Conservation (phyloP, 2,797 vertebrate species). For the Knipowitschia caucasica region DNA sequence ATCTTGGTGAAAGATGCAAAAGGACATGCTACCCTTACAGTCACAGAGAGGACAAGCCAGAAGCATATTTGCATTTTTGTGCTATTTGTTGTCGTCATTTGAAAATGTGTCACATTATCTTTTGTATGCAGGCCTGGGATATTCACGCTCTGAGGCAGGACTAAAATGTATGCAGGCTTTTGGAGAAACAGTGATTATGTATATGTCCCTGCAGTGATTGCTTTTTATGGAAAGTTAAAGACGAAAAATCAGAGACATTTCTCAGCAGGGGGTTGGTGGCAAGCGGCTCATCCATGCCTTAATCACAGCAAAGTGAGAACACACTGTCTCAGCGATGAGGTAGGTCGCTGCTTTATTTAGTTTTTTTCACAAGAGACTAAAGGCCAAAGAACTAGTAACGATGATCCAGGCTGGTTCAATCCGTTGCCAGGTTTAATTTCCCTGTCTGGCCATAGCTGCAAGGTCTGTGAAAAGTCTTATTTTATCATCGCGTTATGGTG, state of each 20-base stretch:
- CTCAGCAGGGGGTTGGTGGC: conserved; percentile 22
- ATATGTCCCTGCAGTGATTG: conserved; percentile 3
- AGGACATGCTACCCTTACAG: conserved; percentile 15
- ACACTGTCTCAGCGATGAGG: conserved; percentile 35
- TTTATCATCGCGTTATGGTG: conserved; percentile 6
- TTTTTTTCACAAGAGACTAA: conserved; percentile 56
- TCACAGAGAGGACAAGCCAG: not conserved
- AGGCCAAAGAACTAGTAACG: conserved; percentile 49
- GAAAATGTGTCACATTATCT: not conserved
- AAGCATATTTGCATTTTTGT: conserved; percentile 4
- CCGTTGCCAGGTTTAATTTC: conserved; percentile 47
- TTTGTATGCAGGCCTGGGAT: not conserved
- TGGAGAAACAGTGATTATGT: conserved; percentile 1
- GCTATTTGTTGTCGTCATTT: not conserved
- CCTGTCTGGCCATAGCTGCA: conserved; percentile 18
- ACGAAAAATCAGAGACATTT: conserved; percentile 7
- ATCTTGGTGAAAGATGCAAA: conserved; percentile 25
- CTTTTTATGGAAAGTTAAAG: conserved; percentile 2
- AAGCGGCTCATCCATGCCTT: conserved; percentile 12
- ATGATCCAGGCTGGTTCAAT: conserved; percentile 50
- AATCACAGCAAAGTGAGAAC: conserved; percentile 29
- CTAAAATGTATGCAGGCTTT: not conserved
- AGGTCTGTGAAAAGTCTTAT: conserved; percentile 36
- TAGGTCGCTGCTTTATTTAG: conserved; percentile 23
- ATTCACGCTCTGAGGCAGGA: not conserved